phyloP scores from a whole-genome alignment of 2,113 vertebrate genomes.

The Triplophysa tibetana region DNA sequence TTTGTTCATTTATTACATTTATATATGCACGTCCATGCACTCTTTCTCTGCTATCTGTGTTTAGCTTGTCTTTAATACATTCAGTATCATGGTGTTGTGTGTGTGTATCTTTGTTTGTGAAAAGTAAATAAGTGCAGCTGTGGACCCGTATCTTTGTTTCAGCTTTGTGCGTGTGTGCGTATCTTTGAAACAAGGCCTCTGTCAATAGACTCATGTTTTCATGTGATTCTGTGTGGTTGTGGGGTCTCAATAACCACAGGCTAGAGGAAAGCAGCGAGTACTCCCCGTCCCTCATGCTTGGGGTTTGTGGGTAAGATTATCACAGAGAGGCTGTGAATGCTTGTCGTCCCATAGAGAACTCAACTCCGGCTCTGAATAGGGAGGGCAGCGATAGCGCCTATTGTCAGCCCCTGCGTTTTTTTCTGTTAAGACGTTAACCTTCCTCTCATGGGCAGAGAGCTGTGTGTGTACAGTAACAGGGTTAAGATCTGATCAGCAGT shows the following conservation, averaged over 20 bases:
- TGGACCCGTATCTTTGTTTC: background rate
- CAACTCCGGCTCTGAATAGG: conserved; percentile 38
- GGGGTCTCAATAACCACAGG: conserved; percentile 41
- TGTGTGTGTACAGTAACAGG: conserved; percentile 19
- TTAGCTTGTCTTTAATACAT: conserved; percentile 11
- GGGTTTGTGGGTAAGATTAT: conserved; percentile 37
- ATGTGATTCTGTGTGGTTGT: background rate
- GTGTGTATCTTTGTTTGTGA: conserved; percentile 29
- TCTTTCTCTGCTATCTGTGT: background rate
- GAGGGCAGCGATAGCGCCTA: conserved; percentile 71
- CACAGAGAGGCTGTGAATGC: conserved; percentile 64
- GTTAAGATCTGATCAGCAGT: background rate
- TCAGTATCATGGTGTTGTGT: background rate
- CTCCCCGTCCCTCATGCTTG: conserved; percentile 22
- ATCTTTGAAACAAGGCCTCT: background rate
- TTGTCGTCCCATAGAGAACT: conserved; percentile 72
- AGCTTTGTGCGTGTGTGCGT: conserved; percentile 10
- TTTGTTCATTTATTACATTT: conserved; percentile 9
- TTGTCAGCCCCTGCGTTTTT: conserved; percentile 69
- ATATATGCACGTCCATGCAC: background rate
- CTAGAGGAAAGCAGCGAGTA: conserved; percentile 26
- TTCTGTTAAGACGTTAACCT: conserved; percentile 45
- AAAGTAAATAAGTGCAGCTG: conserved; percentile 45
- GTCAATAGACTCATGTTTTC: conserved; percentile 17
- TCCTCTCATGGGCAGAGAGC: conserved; percentile 26